Evolutionary conservation across 2,797 vertebrate species (phyloP).

Genomic region (Graptemys geographica): DNA sequence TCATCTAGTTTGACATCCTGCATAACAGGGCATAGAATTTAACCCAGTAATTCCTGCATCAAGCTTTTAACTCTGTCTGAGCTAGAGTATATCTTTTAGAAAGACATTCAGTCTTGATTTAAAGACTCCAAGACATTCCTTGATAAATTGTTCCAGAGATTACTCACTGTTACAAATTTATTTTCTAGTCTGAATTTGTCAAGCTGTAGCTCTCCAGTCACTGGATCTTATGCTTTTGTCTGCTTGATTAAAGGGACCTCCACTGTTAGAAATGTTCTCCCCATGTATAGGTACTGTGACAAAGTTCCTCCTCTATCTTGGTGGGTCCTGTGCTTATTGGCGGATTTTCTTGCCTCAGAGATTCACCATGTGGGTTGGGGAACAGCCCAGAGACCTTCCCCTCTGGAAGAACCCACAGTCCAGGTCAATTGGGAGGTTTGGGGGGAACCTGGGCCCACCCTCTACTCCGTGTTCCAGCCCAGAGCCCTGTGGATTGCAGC

Average conservation of each 20-base stretch:
- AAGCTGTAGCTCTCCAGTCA: not conserved
- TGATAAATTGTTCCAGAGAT: not conserved
- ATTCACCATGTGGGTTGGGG: no score
- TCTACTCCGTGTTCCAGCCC: no score
- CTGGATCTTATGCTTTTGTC: not conserved
- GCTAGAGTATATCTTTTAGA: constrained; percentile 3
- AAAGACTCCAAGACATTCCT: not conserved
- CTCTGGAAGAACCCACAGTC: no score
- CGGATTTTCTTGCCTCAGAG: no score
- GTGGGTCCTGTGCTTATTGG: no score
- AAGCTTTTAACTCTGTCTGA: not conserved
- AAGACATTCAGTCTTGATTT: not conserved
- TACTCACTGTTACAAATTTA: not conserved
- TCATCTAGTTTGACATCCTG: not conserved
- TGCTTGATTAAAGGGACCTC: not conserved
- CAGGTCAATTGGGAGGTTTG: no score
- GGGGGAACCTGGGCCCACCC: no score
- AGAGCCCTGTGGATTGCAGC: no score
- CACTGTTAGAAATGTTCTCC: not conserved
- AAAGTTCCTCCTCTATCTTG: no score
- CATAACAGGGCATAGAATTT: not conserved
- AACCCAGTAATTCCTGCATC: not conserved
- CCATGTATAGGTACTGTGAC: not conserved
- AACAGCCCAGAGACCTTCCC: no score
- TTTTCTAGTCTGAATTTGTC: not conserved